Base-by-base conservation (phyloP, 2,888 invertebrate genomes). In the Drosophila algonquin region DNA sequence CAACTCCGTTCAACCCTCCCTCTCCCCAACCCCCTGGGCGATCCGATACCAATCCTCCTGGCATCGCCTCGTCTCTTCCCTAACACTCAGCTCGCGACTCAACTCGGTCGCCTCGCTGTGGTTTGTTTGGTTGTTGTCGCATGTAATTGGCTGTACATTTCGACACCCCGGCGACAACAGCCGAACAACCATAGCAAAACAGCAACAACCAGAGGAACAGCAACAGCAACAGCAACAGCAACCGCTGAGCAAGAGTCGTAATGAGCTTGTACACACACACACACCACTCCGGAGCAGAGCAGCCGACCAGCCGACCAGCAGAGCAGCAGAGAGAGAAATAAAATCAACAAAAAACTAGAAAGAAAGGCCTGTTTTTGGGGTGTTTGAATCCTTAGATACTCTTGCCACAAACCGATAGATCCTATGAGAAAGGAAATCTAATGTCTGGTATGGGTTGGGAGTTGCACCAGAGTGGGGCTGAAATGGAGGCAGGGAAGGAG, bases 91-190 rank as follows among this genome's bases (percentile, higher is more conserved):
- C 45, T 21, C 21, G 1, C 21, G 2, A 21, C 21, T 21, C 21
- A 21, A 54, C 59, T 40, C 40, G 40, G 7, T 40, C 14, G 40
- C 40, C 40, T 7, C 40, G 45, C 44, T 54, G 46, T 50, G 40
- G 32, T 54, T 35, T 68, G 65, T 63, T 71, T 40, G 40, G 82
- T 69, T 82, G 70, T 78, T 83, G 83, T 84, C 87, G 71, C 87
- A 63, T 83, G 83, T 83, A 83, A 83, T 83, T 83, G 83, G 87
- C 83, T 83, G 87, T 84, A 83, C 89, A 83, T 88, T 84, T 83
- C 83, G 83, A 83, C 83, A 83, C 83, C 83, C 85, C 73, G 89
- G 79, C 87, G 87, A 89, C 82, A 82, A 83, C 72, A 77, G 56
- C 67, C 57, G 51, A 55, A 45, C 46, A 56, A 47, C 56, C 51